Evolutionary conservation across 2,113 vertebrate species (phyloP), one percentile per base, ranked within the genome.

Genomic region (Pica pica): DNA sequence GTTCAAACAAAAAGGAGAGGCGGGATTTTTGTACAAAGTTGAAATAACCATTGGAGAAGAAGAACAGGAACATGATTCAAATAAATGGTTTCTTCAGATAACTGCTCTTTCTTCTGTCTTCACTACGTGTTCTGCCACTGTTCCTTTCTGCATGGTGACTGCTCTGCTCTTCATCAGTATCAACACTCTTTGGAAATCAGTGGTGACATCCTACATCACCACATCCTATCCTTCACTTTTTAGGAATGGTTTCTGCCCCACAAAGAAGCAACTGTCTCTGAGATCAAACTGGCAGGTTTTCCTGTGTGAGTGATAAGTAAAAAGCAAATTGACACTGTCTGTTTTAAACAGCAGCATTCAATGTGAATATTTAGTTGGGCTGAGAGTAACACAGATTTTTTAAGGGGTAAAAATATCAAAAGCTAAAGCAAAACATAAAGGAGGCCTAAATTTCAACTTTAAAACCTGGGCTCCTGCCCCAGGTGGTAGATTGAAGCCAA

Each of bases 281-380:
- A 83, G 47, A 85, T 95, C 33, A 61, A 88, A 50, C 78, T 73
- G 84, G 27, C 89, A 85, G 78, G 63, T 86, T 95, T 89, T 91
- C 68, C 39, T 86, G 27, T 55, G 50, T 49, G 82, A 96, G 50
- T 67, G 91, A 93, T 23, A 74, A 91, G 57, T 47, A 44, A 21
- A 93, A 90, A 83, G 67, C 53, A 91, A 94, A 91, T 69, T 50
- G 78, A 44, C 63, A 47, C 41, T 28, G 41, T 65, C 74, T 94
- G 21, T 83, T 94, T 94, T 65, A 74, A 93, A 74, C 50, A 63
- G 33, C 46, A 76, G 33, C 3, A 20, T 35, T 63, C 53, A 49
- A 17, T 27, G 26, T 5, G 16, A 60, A 69, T 16, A 46, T 76
- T 69, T 84, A 35, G 4, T 60, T 60, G 52, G 19, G 14, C 13